phyloP scores from a whole-genome alignment of 2,113 vertebrate genomes.

The Cyprinodon variegatus region DNA sequence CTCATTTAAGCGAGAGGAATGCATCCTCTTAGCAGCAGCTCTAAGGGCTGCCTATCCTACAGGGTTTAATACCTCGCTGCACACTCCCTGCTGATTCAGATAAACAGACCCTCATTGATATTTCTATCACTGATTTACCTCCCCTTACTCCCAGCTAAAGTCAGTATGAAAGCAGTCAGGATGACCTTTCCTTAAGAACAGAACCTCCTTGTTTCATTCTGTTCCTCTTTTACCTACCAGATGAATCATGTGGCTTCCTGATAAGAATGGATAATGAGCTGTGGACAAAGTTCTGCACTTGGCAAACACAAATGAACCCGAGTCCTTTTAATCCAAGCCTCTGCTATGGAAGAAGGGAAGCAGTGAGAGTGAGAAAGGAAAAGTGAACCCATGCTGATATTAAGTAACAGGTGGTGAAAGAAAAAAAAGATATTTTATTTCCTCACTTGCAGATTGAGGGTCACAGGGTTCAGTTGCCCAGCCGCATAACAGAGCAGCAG shows the following conservation, averaged over 20 bases:
- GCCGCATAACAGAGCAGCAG: not conserved
- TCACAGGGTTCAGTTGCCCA: not conserved
- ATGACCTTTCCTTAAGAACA: not conserved
- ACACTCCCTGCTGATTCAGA: constrained; percentile 14
- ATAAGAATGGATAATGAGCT: constrained; percentile 24
- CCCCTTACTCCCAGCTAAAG: not conserved
- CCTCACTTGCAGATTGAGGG: not conserved
- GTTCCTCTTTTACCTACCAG: not conserved
- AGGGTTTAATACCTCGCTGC: constrained; percentile 26
- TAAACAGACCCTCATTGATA: not conserved
- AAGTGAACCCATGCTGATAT: constrained; percentile 14
- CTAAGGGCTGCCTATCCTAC: not conserved
- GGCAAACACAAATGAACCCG: not conserved
- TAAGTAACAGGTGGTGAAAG: constrained; percentile 26
- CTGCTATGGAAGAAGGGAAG: not conserved
- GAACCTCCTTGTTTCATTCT: constrained; percentile 1
- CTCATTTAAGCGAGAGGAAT: not conserved
- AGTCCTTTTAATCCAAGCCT: not conserved
- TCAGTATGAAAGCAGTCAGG: not conserved
- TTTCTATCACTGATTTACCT: not conserved
- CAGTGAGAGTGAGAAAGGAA: not conserved
- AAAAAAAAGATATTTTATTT: not conserved
- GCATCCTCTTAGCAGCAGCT: not conserved
- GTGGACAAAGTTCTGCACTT: not conserved
- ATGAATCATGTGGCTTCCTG: constrained; percentile 8